Evolutionary conservation across 2,113 vertebrate genomes (phyloP).

Genomic region (Cariama cristata): DNA sequence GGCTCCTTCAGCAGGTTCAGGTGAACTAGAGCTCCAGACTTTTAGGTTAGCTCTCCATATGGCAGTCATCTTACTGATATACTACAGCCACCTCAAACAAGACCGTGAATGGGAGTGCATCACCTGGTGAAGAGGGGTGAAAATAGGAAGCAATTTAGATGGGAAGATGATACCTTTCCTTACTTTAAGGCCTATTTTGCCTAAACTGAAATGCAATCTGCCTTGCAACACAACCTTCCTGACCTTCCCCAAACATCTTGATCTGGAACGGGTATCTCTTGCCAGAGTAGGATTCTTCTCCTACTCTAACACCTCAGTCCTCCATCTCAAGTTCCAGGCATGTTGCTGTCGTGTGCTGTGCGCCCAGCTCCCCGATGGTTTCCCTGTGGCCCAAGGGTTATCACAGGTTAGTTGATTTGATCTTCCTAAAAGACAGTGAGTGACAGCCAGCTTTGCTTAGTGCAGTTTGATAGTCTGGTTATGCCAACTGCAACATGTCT

Average conservation of each 20-base stretch:
- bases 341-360: neutral
- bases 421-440: constrained; percentile 3
- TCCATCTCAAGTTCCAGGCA: constrained; percentile 40
- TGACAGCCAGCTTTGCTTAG: constrained; percentile 10
- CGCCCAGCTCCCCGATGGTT: neutral
- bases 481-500: neutral
- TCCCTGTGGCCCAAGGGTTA: neutral
- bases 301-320: constrained; percentile 14
- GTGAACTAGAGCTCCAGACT: neutral
- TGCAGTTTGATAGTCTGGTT: neutral
- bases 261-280: neutral
- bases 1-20: neutral
- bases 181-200: neutral
- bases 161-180: neutral
- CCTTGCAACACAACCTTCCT: constrained; percentile 51
- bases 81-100: neutral
- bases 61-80: neutral
- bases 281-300: constrained; percentile 30
- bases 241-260: constrained; percentile 41
- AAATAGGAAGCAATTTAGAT: neutral
- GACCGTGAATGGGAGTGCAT: neutral
- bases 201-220: neutral
- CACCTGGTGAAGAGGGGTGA: neutral
- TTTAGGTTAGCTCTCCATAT: neutral
- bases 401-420: constrained; percentile 11